phyloP scores from a whole-genome alignment of 2,797 vertebrate species.

The Hypotaenidia philippensis region DNA sequence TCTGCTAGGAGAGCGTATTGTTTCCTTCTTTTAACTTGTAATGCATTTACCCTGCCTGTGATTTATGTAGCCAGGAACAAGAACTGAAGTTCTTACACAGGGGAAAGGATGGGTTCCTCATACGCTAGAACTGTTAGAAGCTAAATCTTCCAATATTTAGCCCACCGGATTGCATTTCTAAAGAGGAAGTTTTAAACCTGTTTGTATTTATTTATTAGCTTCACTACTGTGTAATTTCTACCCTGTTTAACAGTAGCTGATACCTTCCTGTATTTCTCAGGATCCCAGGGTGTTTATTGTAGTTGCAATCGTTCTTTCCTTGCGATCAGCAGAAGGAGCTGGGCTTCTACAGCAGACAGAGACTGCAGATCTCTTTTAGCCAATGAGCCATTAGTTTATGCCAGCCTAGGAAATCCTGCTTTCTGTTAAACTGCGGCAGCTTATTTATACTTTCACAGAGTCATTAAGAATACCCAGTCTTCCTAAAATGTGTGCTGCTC shows the following conservation, averaged over 20 bases:
- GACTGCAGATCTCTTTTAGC: background rate
- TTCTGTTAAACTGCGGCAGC: background rate
- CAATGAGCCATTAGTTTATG: background rate
- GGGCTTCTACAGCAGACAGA: background rate
- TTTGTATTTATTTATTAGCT: constrained; percentile 36
- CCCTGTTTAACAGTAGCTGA: background rate
- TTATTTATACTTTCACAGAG: background rate
- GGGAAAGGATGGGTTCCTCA: background rate
- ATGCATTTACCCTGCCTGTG: constrained; percentile 38
- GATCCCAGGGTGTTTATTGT: background rate
- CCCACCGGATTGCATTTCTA: background rate
- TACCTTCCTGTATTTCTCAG: background rate
- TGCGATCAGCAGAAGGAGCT: background rate
- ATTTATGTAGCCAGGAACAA: constrained; percentile 52
- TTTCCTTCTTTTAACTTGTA: constrained; percentile 32
- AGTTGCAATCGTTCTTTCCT: background rate
- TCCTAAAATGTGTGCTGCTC: background rate
- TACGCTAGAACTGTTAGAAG: background rate
- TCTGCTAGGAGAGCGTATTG: constrained; percentile 47
- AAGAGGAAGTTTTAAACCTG: background rate
- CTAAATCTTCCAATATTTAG: background rate
- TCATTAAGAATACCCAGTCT: background rate
- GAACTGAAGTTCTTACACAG: constrained; percentile 30
- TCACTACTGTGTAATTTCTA: background rate
- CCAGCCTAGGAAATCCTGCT: background rate